A percentile compares a stretch with the other conserved stretches of the same genome.
These are phyloP conservation scores for Acanthiza pusilla DNA, from an alignment of 2,797 vertebrate species.

Conservation along the genomic window DNA sequence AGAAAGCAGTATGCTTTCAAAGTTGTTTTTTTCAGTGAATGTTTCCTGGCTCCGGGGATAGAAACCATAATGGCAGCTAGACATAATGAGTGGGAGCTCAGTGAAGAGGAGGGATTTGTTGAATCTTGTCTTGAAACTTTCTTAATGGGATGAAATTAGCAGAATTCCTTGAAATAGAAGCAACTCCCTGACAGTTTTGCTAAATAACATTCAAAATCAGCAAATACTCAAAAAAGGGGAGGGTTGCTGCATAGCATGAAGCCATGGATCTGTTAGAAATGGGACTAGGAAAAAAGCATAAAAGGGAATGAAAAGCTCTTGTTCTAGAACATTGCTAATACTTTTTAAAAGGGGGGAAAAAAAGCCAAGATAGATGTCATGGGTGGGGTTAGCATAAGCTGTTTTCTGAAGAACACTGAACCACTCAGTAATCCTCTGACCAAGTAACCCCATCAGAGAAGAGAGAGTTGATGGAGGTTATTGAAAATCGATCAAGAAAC, in stretches of 20 bases:
- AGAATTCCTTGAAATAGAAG: conserved; percentile 13
- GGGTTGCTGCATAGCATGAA: background rate
- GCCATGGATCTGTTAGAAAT: background rate
- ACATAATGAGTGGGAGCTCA: background rate
- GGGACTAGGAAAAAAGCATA: background rate
- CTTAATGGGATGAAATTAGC: conserved; percentile 17
- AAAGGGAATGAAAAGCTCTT: background rate
- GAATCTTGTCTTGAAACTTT: conserved; percentile 21
- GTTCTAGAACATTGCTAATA: background rate
- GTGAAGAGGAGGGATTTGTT: background rate
- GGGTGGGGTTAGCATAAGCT: background rate
- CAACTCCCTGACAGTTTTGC: background rate
- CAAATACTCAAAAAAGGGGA: background rate
- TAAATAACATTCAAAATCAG: background rate
- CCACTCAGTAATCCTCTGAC: background rate
- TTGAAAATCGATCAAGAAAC: background rate
- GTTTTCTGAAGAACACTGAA: background rate
- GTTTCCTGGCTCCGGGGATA: conserved; percentile 14
- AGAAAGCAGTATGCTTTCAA: background rate
- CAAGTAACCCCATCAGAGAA: background rate
- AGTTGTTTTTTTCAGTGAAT: background rate
- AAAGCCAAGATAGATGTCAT: background rate
- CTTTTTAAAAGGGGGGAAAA: background rate
- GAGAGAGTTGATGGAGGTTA: background rate
- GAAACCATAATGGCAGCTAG: background rate